These are phyloP conservation scores for Agapornis roseicollis DNA, from an alignment of 2,113 vertebrate genomes.

Conservation along the genomic window DNA sequence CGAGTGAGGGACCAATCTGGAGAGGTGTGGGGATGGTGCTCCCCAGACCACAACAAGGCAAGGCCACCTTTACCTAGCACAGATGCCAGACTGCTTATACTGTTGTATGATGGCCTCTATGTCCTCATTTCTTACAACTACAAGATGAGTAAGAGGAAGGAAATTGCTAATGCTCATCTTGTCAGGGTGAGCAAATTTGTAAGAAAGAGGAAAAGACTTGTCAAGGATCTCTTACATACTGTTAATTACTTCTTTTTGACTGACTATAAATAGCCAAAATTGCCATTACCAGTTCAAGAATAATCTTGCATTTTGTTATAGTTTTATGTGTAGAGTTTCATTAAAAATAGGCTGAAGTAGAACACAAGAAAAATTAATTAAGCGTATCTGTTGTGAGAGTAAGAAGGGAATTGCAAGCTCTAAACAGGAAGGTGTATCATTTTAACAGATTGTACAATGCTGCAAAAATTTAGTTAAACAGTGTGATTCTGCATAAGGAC, in stretches of 20 bases:
- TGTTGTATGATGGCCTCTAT: neutral
- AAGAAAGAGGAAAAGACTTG: neutral
- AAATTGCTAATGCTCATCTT: neutral
- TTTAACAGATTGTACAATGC: neutral
- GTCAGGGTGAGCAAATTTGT: neutral
- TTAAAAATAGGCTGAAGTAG: neutral
- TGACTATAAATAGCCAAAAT: neutral
- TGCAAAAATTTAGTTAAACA: neutral
- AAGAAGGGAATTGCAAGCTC: neutral
- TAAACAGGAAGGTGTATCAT: neutral
- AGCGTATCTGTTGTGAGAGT: neutral
- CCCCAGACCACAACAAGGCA: neutral
- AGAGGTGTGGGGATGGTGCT: neutral
- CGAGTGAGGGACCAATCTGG: neutral
- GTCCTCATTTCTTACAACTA: neutral
- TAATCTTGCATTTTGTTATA: neutral
- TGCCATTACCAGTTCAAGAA: neutral
- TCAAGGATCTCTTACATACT: neutral
- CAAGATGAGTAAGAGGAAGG: neutral
- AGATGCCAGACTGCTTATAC: neutral
- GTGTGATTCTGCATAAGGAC: neutral
- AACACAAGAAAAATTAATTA: neutral
- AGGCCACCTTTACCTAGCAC: neutral
- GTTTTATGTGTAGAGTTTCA: neutral
- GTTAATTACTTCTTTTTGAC: slow-evolving; percentile 2